Evolutionary conservation across 2,888 invertebrate species (phyloP).

Genomic region (Hirtodrosophila trivittata): DNA sequence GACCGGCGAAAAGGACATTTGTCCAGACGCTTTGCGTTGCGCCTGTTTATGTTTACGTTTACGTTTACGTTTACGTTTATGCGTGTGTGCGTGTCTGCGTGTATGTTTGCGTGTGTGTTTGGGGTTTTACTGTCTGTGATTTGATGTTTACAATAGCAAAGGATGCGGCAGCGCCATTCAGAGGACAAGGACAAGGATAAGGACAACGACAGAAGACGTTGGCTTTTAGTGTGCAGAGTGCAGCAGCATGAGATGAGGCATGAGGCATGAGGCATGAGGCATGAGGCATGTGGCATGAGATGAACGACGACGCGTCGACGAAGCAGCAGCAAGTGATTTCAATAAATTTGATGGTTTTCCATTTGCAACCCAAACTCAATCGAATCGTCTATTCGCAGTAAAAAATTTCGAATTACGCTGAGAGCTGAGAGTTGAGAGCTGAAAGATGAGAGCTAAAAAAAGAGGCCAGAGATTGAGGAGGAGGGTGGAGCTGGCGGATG

Average conservation of each 20-base stretch:
- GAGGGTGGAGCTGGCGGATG: constrained; percentile 4
- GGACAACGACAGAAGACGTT: constrained; percentile 25
- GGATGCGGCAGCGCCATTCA: constrained; percentile 64
- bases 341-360: constrained; percentile 83
- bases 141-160: constrained; percentile 76
- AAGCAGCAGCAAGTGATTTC: constrained; percentile 81
- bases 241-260: constrained; percentile 11
- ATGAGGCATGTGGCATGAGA: constrained; percentile 10
- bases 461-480: background rate
- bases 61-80: constrained; percentile 54
- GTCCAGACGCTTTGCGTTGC: constrained; percentile 52
- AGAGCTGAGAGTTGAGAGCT: background rate
- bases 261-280: constrained; percentile 8
- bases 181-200: constrained; percentile 40
- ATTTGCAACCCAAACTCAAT: constrained; percentile 81
- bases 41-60: constrained; percentile 73
- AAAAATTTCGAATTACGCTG: constrained; percentile 79
- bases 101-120: constrained; percentile 37
- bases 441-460: constrained; percentile 14
- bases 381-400: constrained; percentile 76
- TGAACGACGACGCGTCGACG: constrained; percentile 43
- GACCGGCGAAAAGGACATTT: constrained; percentile 64
- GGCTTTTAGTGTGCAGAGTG: constrained; percentile 35
- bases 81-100: constrained; percentile 20
- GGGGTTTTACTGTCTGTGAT: constrained; percentile 75